phyloP scores from a whole-genome alignment of 2,797 vertebrate genomes.

The Falco berigora region DNA sequence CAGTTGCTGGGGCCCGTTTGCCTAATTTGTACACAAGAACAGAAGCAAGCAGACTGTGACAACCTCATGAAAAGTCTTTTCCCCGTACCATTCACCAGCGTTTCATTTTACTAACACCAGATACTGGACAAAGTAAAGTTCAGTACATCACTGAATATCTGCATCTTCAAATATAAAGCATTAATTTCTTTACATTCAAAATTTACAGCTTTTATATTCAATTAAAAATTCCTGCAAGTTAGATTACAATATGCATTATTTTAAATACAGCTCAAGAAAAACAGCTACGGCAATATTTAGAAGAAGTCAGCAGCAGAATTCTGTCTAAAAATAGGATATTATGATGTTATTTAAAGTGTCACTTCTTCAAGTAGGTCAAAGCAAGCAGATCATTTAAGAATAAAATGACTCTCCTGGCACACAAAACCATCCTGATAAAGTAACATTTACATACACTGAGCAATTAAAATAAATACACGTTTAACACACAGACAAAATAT shows the following conservation, averaged over 20 bases:
- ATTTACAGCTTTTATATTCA: conserved; percentile 60
- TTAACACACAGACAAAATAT: conserved; percentile 7
- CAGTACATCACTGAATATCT: neutral
- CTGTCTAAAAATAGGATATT: conserved; percentile 63
- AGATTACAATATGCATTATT: conserved; percentile 46
- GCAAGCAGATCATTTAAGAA: conserved; percentile 40
- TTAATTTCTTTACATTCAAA: conserved; percentile 47
- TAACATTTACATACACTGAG: neutral
- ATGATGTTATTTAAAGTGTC: conserved; percentile 43
- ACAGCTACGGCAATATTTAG: conserved; percentile 63
- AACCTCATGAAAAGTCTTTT: neutral
- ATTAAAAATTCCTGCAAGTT: conserved; percentile 62
- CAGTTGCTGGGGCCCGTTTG: neutral
- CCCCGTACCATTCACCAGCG: neutral
- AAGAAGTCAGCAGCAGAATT: conserved; percentile 62
- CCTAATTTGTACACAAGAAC: neutral
- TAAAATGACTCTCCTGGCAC: conserved; percentile 18
- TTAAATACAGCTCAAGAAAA: conserved; percentile 67
- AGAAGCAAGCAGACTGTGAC: neutral
- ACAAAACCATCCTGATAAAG: conserved; percentile 13
- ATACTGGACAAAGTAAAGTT: neutral
- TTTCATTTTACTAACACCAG: conserved; percentile 31
- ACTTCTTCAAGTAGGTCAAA: conserved; percentile 48
- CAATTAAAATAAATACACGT: neutral
- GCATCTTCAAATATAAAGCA: conserved; percentile 57